phyloP scores from a whole-genome alignment of 2,113 vertebrate genomes.

The Caretta caretta region DNA sequence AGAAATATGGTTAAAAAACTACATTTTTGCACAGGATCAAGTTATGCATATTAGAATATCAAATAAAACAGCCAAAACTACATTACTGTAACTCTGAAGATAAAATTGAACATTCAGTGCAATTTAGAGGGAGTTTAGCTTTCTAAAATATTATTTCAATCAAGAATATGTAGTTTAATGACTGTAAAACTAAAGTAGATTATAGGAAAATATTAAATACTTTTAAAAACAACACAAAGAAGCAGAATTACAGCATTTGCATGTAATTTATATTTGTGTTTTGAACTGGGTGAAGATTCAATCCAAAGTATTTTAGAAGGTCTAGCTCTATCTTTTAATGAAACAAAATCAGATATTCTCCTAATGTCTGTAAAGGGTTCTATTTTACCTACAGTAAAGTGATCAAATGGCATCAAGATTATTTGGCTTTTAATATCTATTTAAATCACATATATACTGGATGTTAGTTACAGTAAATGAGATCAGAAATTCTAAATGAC shows the following conservation, averaged over 20 bases:
- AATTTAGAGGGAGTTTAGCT: not conserved
- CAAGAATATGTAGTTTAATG: not conserved
- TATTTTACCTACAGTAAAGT: not conserved
- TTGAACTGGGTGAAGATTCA: not conserved
- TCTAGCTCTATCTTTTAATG: not conserved
- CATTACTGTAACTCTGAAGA: not conserved
- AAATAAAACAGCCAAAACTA: not conserved
- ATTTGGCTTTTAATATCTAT: not conserved
- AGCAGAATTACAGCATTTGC: not conserved
- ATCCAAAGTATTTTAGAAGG: not conserved
- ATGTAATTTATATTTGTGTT: not conserved
- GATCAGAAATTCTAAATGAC: not conserved
- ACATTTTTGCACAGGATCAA: not conserved
- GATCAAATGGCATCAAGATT: not conserved
- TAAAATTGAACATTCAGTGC: not conserved
- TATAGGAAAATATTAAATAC: not conserved
- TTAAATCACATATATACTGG: fast-evolving
- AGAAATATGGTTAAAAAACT: not conserved
- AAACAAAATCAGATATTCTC: not conserved
- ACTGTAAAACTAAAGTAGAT: not conserved
- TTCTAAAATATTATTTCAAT: not conserved
- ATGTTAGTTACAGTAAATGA: not conserved
- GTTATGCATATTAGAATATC: not conserved
- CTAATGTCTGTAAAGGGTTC: fast-evolving
- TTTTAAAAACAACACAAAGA: not conserved